Evolutionary conservation across 2,888 invertebrate genomes (phyloP).

Genomic region (Yponomeuta sedellus): DNA sequence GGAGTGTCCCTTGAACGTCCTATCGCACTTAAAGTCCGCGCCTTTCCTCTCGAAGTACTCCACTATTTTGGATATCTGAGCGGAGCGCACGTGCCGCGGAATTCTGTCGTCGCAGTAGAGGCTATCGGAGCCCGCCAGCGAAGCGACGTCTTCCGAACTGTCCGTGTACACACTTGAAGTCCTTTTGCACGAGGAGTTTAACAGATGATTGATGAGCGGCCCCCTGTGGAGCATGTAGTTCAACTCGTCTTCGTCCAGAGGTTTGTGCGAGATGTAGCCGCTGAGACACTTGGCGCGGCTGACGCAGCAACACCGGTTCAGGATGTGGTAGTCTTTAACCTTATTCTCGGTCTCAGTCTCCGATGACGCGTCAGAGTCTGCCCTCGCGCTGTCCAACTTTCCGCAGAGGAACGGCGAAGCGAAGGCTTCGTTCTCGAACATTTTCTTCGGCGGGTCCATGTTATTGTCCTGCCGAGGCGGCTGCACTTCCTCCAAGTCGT

Average conservation of each 20-base stretch:
- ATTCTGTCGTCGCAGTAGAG: conserved; percentile 81
- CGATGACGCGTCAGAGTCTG: conserved; percentile 26
- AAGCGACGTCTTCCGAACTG: conserved; percentile 90
- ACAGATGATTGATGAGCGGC: conserved; percentile 31
- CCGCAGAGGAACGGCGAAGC: conserved; percentile 47
- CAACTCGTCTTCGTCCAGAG: conserved; percentile 58
- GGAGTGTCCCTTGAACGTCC: conserved; percentile 48
- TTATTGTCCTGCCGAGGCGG: conserved; percentile 18
- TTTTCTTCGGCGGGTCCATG: neutral
- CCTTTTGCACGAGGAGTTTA: conserved; percentile 66
- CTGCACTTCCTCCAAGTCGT: conserved; percentile 65
- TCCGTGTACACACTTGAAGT: conserved; percentile 91
- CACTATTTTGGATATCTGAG: conserved; percentile 88
- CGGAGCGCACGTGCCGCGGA: conserved; percentile 76
- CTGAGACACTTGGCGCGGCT: conserved; percentile 40
- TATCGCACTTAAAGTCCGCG: conserved; percentile 70
- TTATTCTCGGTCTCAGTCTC: conserved; percentile 25
- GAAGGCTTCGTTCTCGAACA: conserved; percentile 16
- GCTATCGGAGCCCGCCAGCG: conserved; percentile 85
- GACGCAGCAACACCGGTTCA: conserved; percentile 55
- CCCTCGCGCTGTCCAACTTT: conserved; percentile 28
- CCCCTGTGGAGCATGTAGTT: conserved; percentile 52
- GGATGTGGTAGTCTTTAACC: conserved; percentile 36
- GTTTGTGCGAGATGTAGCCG: conserved; percentile 33
- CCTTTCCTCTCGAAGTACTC: conserved; percentile 92